Evolutionary conservation across 2,888 invertebrate species (phyloP), one percentile per base, ranked within the genome.

Genomic region (Oconnorella tubifera): DNA sequence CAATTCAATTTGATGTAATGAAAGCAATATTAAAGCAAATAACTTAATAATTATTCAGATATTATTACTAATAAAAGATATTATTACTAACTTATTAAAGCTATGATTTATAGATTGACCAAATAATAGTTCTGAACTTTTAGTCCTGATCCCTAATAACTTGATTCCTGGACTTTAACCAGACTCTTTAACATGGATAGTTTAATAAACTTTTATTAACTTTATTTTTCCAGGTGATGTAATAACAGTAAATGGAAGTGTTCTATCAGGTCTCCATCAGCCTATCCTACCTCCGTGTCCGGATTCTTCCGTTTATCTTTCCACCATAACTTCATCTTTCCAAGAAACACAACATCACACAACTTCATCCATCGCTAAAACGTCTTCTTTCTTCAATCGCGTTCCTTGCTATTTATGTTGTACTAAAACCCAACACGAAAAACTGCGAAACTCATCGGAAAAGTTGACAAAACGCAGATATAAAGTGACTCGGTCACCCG

Each of bases 151-250:
- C n/a, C n/a, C n/a, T n/a, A n/a, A n/a, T n/a, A n/a, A n/a, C n/a
- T n/a, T n/a, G n/a, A n/a, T n/a, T n/a, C n/a, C n/a, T n/a, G n/a
- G n/a, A n/a, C n/a, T n/a, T n/a, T n/a, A n/a, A n/a, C n/a, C n/a
- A n/a, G n/a, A n/a, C n/a, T n/a, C n/a, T n/a, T n/a, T n/a, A n/a
- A n/a, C n/a, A n/a, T n/a, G n/a, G n/a, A n/a, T n/a, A n/a, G n/a
- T n/a, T n/a, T n/a, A n/a, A n/a, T n/a, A n/a, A n/a, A n/a, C n/a
- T n/a, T n/a, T n/a, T n/a, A n/a, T n/a, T n/a, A n/a, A n/a, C n/a
- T n/a, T n/a, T n/a, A n/a, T 40, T 10, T 60, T 1, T 60, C 4
- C 29, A 81, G 96, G 97, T 68, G 97, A 97, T 85, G 93, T 97
- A 75, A 97, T 97, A 64, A 82, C 81, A 25, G 79, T 82, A 50